Evolutionary conservation across 1,140 invertebrate genomes (phyloP).

Genomic region (Periplaneta americana): DNA sequence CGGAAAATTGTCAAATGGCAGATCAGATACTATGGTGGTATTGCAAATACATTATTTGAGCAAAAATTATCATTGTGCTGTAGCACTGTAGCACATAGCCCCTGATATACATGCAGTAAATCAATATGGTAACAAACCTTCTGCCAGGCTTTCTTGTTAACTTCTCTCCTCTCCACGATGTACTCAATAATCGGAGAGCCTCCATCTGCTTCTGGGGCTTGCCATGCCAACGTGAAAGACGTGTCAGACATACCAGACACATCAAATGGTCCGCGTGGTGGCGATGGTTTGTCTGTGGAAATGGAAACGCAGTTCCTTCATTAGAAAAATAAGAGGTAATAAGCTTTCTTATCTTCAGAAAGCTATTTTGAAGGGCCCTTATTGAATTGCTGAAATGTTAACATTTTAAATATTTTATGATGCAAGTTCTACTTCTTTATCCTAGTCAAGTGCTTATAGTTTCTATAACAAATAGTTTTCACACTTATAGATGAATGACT

Average conservation of each 20-base stretch:
- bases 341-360: too few species aligned
- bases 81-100: not conserved
- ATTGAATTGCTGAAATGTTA: too few species aligned
- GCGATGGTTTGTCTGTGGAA: conserved; percentile 70
- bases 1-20: not conserved
- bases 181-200: conserved; percentile 83
- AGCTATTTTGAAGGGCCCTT: too few species aligned
- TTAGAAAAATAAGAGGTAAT: too few species aligned
- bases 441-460: too few species aligned
- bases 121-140: conserved; percentile 45
- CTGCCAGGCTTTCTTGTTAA: conserved; percentile 65
- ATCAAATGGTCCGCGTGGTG: conserved; percentile 71
- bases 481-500: conserved; percentile 19
- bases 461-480: too few species aligned
- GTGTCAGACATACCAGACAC: conserved; percentile 73
- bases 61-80: not conserved
- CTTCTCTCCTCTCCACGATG: conserved; percentile 73
- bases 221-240: conserved; percentile 81
- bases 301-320: too few species aligned
- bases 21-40: not conserved
- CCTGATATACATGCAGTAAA: not conserved
- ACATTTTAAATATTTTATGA: too few species aligned
- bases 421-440: too few species aligned
- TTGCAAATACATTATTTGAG: not conserved
- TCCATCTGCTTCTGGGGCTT: conserved; percentile 75